A percentile compares a stretch with the other conserved stretches of the same genome.
These are phyloP conservation scores for Capromys pilorides DNA, from an alignment of 2,797 vertebrate genomes.

Conservation along the genomic window DNA sequence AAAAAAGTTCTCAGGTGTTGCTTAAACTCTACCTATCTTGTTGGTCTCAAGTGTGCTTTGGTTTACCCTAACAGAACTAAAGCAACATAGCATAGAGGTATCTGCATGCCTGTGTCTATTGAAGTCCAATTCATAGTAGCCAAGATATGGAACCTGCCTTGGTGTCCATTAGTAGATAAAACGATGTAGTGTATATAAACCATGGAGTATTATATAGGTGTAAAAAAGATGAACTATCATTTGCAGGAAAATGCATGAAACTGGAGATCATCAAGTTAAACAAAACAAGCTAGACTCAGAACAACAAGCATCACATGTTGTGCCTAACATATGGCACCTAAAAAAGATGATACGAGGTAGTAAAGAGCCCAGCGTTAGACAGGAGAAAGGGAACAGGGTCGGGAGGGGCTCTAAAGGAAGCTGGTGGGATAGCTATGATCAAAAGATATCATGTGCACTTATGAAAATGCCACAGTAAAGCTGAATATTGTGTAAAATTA, in stretches of 20 bases:
- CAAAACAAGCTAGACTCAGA: neutral
- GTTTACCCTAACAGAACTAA: neutral
- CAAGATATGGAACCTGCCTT: neutral
- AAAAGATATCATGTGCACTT: neutral
- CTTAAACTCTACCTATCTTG: no score
- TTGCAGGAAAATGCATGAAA: neutral
- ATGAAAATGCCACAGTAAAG: neutral
- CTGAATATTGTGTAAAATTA: neutral
- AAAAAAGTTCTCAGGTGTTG: no score
- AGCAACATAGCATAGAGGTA: neutral
- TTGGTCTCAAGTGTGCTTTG: no score
- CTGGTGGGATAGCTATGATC: neutral
- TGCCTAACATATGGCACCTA: neutral
- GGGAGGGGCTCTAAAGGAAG: neutral
- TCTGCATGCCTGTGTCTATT: neutral
- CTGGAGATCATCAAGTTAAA: neutral
- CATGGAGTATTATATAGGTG: no score
- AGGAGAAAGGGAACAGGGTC: neutral
- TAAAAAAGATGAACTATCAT: neutral
- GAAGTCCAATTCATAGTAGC: neutral
- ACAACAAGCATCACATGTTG: neutral
- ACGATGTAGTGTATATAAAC: neutral
- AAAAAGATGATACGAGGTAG: neutral
- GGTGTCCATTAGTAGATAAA: neutral
- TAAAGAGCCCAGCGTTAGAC: neutral